These are phyloP conservation scores for Phasia obesa DNA, from an alignment of 2,888 invertebrate species.

Conservation along the genomic window DNA sequence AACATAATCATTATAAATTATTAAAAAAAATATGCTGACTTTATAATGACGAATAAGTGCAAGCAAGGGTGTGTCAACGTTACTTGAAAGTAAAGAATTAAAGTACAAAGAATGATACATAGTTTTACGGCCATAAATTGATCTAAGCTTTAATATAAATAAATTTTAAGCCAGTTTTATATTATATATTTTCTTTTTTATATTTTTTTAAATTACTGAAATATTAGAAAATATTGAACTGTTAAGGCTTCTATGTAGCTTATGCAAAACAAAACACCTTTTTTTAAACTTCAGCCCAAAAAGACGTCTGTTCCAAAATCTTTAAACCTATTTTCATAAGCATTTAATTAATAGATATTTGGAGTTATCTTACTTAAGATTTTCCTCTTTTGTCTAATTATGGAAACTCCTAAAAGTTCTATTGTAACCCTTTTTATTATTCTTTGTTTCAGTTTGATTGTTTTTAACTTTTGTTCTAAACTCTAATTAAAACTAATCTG, in stretches of 20 bases:
- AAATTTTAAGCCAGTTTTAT: neutral
- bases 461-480: conserved; percentile 52
- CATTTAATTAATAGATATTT: conserved; percentile 23
- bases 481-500: conserved; percentile 71
- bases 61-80: neutral
- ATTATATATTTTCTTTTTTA: too few species aligned
- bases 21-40: conserved; percentile 31
- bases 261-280: too few species aligned
- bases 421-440: conserved; percentile 8
- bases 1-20: conserved; percentile 69
- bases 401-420: conserved; percentile 7
- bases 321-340: neutral
- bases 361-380: conserved; percentile 1
- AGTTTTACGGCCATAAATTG: conserved; percentile 1
- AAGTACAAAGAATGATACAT: neutral
- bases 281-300: neutral
- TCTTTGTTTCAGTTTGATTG: conserved; percentile 25
- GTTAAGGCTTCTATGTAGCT: too few species aligned
- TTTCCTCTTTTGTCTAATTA: conserved; percentile 23
- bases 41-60: conserved; percentile 17
- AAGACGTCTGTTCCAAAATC: neutral
- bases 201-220: too few species aligned
- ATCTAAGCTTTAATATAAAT: neutral
- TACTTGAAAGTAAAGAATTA: neutral
- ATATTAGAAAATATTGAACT: too few species aligned